These are phyloP conservation scores for Sebastes hubbsi DNA, from an alignment of 2,797 vertebrate genomes.

Conservation along the genomic window DNA sequence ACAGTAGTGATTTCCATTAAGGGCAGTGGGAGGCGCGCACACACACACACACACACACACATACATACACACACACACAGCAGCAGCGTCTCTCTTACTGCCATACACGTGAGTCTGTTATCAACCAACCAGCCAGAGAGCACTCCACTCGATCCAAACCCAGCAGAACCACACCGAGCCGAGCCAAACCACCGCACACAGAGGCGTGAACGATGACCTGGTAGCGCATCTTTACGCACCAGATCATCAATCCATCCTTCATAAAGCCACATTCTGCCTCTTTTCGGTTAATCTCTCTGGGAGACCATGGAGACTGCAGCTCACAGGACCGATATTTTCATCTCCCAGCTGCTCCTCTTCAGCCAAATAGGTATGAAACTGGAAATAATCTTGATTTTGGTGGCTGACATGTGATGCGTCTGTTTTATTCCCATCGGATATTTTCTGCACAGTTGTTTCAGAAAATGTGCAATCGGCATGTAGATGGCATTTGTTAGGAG, in stretches of 20 bases:
- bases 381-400: not conserved
- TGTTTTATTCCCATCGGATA: not conserved
- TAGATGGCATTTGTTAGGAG: not conserved
- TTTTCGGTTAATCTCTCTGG: conserved; percentile 6
- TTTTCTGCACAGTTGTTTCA: conserved; percentile 20
- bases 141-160: conserved; percentile 18
- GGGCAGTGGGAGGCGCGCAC: conserved; percentile 78
- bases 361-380: conserved; percentile 88
- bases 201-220: conserved; percentile 60
- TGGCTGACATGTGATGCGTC: conserved; percentile 32
- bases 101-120: conserved; percentile 26
- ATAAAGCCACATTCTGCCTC: conserved; percentile 17
- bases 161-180: conserved; percentile 7
- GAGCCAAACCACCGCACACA: not conserved
- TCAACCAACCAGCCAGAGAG: conserved; percentile 39
- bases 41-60: not conserved
- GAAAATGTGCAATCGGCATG: not conserved
- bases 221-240: conserved; percentile 67
- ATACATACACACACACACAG: too few relatives aligned
- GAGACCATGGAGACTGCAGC: conserved; percentile 80
- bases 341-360: conserved; percentile 85
- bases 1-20: conserved; percentile 49
- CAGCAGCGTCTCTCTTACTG: conserved; percentile 19
- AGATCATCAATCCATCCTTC: not conserved
- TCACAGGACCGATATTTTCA: conserved; percentile 71